Base-by-base conservation (phyloP, 2,113 vertebrate species). In the Silurus meridionalis region DNA sequence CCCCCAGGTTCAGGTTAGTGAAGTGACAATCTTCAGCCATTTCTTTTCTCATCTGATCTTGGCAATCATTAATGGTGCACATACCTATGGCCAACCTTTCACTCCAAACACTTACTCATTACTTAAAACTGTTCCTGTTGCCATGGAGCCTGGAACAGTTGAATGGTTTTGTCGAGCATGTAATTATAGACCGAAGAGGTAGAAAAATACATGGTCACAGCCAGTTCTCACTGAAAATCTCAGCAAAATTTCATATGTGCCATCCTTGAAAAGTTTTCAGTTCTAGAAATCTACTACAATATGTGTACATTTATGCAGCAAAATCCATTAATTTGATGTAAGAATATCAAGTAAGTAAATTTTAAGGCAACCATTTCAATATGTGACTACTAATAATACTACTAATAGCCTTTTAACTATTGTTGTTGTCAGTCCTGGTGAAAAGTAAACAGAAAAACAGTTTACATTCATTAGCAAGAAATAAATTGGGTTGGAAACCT, bases 51-150 rank as follows among this genome's bases (percentile, higher is more conserved):
- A 80, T 87, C 85, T 87, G 21, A 46, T 80, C 89, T 80, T 87
- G 93, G 93, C 89, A 94, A 93, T 94, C 88, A 94, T 96, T 96
- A 94, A 94, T 91, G 2, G 63, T 81, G 2, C 72, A 90, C 92
- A 94, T 95, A 93, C 92, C 93, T 94, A 92, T 82, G 83, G 92
- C 90, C 88, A 91, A 94, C 94, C 94, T 94, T 95, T 94, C 89
- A 91, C 90, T 91, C 92, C 87, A 93, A 92, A 94, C 93, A 92
- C 93, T 95, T 89, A 95, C 93, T 94, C 93, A 94, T 95, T 94
- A 93, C 89, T 88, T 84, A 88, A 89, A 91, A 87, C 37, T 15
- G 80, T 79, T 64, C 92, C 85, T 82, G 94, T 95, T 95, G 91
- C 94, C 90, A 94, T 94, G 93, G 92, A 85, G 71, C 80, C 89